Conservation (phyloP, 2,797 vertebrate genomes). For the Eremophila alpestris region DNA sequence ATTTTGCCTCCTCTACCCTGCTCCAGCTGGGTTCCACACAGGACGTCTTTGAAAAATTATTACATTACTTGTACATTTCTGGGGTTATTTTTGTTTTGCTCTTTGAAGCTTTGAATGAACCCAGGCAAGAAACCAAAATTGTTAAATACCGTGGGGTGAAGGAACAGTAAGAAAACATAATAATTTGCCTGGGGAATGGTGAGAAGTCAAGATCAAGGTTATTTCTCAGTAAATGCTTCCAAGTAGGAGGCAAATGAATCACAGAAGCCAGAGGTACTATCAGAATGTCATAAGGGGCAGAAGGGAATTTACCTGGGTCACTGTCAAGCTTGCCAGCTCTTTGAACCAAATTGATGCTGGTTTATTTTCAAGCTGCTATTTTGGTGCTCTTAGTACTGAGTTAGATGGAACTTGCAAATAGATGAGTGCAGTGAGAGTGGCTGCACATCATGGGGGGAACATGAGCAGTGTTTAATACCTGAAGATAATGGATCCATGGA, state of each 20-base stretch:
- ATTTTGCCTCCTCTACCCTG: not conserved
- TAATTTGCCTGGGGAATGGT: constrained; percentile 11
- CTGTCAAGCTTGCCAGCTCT: not conserved
- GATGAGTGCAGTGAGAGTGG: not conserved
- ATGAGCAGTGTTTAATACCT: not conserved
- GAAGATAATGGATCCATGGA: not conserved
- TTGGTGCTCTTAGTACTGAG: not conserved
- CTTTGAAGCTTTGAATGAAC: not conserved
- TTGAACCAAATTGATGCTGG: not conserved
- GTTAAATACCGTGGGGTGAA: not conserved
- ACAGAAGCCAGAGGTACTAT: not conserved
- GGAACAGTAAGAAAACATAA: not conserved
- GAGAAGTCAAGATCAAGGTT: constrained; percentile 25
- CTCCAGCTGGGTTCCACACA: not conserved
- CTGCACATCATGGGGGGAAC: not conserved
- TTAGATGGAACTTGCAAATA: not conserved
- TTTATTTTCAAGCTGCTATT: not conserved
- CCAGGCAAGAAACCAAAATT: not conserved
- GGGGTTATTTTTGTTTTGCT: not conserved
- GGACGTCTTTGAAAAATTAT: not conserved
- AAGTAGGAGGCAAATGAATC: not conserved
- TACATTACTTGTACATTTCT: not conserved
- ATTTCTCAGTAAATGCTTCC: constrained; percentile 9
- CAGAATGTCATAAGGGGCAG: not conserved
- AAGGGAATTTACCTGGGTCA: not conserved